A percentile compares a stretch with the other conserved stretches of the same genome.
Evolutionary conservation across 2,113 vertebrate species (phyloP).

Genomic region (Scophthalmus maximus): DNA sequence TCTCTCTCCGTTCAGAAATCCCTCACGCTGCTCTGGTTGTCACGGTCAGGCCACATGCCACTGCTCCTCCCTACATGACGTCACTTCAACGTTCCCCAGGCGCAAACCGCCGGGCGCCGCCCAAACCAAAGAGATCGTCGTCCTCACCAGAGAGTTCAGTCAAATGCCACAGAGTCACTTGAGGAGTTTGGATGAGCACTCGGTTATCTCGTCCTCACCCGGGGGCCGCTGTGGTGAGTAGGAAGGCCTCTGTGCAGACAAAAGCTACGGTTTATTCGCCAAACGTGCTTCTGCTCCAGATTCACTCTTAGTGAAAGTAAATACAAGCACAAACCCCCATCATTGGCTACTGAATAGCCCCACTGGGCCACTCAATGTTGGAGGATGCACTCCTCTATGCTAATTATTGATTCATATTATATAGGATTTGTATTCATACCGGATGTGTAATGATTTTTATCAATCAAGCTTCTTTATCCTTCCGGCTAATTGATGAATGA

Average conservation of each 20-base stretch:
- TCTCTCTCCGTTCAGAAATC: constrained; percentile 43
- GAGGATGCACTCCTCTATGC: neutral
- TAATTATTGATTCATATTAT: constrained; percentile 5
- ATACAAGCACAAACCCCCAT: neutral
- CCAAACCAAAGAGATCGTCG: constrained; percentile 71
- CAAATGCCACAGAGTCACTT: constrained; percentile 56
- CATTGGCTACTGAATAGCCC: neutral
- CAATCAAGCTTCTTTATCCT: neutral
- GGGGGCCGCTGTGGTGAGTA: constrained; percentile 59
- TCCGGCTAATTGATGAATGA: no score
- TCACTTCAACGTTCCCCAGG: constrained; percentile 63
- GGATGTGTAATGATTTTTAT: constrained; percentile 1
- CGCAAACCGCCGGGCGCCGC: constrained; percentile 29
- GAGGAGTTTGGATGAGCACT: constrained; percentile 54
- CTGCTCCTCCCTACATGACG: constrained; percentile 64
- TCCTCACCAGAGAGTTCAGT: constrained; percentile 70
- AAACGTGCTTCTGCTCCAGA: neutral
- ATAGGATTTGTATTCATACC: neutral
- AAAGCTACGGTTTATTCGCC: constrained; percentile 1
- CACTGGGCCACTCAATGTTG: constrained; percentile 10
- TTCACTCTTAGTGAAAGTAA: neutral
- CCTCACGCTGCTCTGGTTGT: constrained; percentile 45
- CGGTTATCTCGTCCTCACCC: constrained; percentile 31
- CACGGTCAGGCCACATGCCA: constrained; percentile 53
- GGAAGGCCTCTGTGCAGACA: constrained; percentile 22